phyloP scores from a whole-genome alignment of 2,888 invertebrate genomes.

The Linnaemya tessellans region DNA sequence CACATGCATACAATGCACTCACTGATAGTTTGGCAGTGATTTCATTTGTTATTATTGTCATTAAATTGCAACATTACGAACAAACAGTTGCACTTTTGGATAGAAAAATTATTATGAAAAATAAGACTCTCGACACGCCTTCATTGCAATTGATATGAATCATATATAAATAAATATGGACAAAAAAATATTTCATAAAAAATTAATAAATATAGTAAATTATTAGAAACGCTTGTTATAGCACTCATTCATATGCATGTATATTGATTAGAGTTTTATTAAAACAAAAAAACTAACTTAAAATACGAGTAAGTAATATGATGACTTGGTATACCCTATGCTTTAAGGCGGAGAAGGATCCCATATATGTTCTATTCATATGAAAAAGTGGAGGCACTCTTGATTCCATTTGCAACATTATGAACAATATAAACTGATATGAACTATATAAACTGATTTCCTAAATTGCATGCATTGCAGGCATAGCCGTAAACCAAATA shows the following conservation, averaged over 20 bases:
- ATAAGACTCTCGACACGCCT: slow-evolving; percentile 78
- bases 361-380: too few species aligned
- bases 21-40: slow-evolving; percentile 70
- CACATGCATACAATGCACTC: slow-evolving; percentile 32
- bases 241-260: slow-evolving; percentile 45
- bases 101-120: slow-evolving; percentile 50
- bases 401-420: too few species aligned
- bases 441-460: too few species aligned
- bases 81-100: slow-evolving; percentile 71
- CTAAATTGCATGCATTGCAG: too few species aligned
- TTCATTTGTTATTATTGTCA: slow-evolving; percentile 72
- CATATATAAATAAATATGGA: slow-evolving; percentile 72
- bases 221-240: slow-evolving; percentile 56
- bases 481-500: too few species aligned
- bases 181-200: slow-evolving; percentile 27
- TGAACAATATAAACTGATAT: too few species aligned
- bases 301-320: neutral
- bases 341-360: neutral
- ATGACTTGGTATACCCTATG: neutral
- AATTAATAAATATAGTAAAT: slow-evolving; percentile 39
- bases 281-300: slow-evolving; percentile 10
- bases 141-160: slow-evolving; percentile 80
- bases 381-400: too few species aligned
- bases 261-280: slow-evolving; percentile 38
- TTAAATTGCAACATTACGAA: slow-evolving; percentile 69